Evolutionary conservation across 2,888 invertebrate species (phyloP).

Genomic region (Mimumesa dahlbomi): DNA sequence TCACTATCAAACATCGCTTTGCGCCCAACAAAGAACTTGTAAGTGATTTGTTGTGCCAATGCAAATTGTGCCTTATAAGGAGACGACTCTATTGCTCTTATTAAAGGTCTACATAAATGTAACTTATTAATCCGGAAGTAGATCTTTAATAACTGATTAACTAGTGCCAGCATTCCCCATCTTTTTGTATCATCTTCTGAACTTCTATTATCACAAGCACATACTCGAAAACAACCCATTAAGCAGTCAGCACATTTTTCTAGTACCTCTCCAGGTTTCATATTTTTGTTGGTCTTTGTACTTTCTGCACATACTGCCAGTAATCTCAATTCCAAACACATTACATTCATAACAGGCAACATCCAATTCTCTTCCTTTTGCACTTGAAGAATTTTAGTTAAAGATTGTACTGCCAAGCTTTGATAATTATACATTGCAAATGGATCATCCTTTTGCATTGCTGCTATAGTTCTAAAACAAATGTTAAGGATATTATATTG

Average conservation of each 20-base stretch:
- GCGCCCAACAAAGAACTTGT: conserved; percentile 97
- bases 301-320: conserved; percentile 90
- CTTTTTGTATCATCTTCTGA: conserved; percentile 95
- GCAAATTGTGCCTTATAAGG: conserved; percentile 94
- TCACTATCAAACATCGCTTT: conserved; percentile 99
- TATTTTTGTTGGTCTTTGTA: conserved; percentile 79
- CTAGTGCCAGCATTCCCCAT: conserved; percentile 96
- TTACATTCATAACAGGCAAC: conserved; percentile 94
- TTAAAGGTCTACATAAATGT: conserved; percentile 95
- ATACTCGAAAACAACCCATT: conserved; percentile 96
- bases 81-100: conserved; percentile 97
- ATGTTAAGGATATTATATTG: conserved; percentile 15
- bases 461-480: conserved; percentile 81
- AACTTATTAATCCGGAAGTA: conserved; percentile 96
- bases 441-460: conserved; percentile 81
- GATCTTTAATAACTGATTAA: conserved; percentile 98
- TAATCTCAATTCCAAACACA: conserved; percentile 94
- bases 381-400: conserved; percentile 91
- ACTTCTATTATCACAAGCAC: conserved; percentile 96
- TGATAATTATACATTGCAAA: conserved; percentile 89
- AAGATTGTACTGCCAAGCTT: conserved; percentile 87
- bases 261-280: conserved; percentile 86
- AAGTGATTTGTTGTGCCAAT: conserved; percentile 96
- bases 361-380: conserved; percentile 98
- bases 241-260: conserved; percentile 97